These are phyloP conservation scores for Arctia plantaginis DNA, from an alignment of 2,888 invertebrate species.

Conservation along the genomic window DNA sequence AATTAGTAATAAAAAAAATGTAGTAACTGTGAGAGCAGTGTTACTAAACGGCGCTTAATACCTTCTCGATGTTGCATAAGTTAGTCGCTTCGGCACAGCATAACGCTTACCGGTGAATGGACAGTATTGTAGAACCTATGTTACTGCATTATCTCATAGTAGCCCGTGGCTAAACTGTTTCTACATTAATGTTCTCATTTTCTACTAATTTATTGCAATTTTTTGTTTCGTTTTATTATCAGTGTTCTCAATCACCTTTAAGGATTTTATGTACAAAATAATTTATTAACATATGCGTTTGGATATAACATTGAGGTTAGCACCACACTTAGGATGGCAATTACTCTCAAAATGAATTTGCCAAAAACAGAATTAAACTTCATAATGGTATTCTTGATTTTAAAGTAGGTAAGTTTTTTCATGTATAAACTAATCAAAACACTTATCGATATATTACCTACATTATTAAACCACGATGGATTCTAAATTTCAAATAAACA, in stretches of 20 bases:
- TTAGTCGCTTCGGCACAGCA: slow-evolving; percentile 25
- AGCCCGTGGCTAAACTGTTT: slow-evolving; percentile 48
- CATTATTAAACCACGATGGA: too few species aligned
- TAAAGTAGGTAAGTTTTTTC: not conserved
- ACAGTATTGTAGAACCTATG: slow-evolving; percentile 29
- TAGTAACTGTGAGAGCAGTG: not conserved
- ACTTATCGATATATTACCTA: too few species aligned
- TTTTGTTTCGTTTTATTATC: slow-evolving; percentile 37
- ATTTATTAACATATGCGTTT: slow-evolving; percentile 8
- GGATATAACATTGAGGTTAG: not conserved
- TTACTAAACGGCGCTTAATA: slow-evolving; percentile 41
- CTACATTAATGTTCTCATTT: slow-evolving; percentile 59
- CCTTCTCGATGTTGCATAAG: slow-evolving; percentile 28
- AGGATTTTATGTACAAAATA: slow-evolving; percentile 17
- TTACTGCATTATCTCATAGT: slow-evolving; percentile 60
- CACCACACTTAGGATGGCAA: not conserved
- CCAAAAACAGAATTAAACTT: not conserved
- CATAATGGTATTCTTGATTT: not conserved
- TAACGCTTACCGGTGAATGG: slow-evolving; percentile 30
- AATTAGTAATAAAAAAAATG: not conserved
- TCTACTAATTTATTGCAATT: slow-evolving; percentile 60
- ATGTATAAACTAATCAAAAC: too few species aligned
- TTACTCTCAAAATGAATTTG: not conserved
- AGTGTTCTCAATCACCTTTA: slow-evolving; percentile 44
- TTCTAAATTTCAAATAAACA: not conserved